Evolutionary conservation across 2,113 vertebrate species (phyloP).

Genomic region (Macquaria ambigua): DNA sequence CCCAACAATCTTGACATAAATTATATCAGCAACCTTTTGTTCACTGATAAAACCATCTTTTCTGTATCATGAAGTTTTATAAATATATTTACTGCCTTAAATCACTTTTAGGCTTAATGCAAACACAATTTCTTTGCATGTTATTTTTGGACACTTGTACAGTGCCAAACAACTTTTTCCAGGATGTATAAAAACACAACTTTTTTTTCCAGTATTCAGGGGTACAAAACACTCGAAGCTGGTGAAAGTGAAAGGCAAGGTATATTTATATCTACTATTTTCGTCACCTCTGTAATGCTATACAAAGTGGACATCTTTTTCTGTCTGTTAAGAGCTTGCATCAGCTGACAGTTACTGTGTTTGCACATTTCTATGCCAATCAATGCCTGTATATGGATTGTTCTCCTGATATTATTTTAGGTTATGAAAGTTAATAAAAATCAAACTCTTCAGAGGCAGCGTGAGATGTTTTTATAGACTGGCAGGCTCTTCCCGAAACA

Average conservation of each 20-base stretch:
- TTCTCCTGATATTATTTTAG: constrained; percentile 92
- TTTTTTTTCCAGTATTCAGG: constrained; percentile 29
- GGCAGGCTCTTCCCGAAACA: constrained; percentile 31
- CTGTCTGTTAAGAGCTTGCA: constrained; percentile 44
- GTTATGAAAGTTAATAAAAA: constrained; percentile 90
- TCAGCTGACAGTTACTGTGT: constrained; percentile 59
- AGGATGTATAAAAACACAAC: constrained; percentile 52
- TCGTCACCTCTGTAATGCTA: constrained; percentile 53
- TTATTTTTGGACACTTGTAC: constrained; percentile 68
- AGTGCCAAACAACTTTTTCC: constrained; percentile 62
- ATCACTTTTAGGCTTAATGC: constrained; percentile 64
- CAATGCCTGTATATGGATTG: constrained; percentile 91
- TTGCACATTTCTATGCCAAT: constrained; percentile 88
- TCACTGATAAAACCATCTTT: constrained; percentile 57
- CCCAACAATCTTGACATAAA: constrained; percentile 56
- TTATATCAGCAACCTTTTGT: constrained; percentile 57
- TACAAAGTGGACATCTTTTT: constrained; percentile 50
- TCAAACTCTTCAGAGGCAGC: constrained; percentile 65
- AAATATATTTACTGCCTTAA: constrained; percentile 77
- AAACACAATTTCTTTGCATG: constrained; percentile 70
- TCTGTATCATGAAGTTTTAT: constrained; percentile 68
- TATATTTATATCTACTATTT: constrained; percentile 68
- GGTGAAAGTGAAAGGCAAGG: constrained; percentile 42
- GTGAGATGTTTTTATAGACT: constrained; percentile 58
- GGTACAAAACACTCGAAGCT: constrained; percentile 19